Evolutionary conservation across 2,797 vertebrate species (phyloP).

Genomic region (Odontamblyopus lacepedii): DNA sequence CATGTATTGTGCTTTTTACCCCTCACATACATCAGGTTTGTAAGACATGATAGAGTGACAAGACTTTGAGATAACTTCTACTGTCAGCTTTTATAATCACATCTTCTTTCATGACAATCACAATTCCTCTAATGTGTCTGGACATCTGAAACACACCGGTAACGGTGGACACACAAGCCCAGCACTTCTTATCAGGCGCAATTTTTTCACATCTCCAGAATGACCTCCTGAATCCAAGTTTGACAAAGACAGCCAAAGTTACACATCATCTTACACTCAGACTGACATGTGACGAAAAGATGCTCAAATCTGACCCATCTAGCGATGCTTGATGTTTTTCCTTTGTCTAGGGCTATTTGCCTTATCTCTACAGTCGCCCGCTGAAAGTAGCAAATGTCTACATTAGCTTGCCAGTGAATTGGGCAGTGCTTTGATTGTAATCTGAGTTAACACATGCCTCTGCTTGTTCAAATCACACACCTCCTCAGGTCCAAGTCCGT

Average conservation of each 20-base stretch:
- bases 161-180: constrained; percentile 5
- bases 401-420: constrained; percentile 20
- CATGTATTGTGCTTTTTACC: neutral
- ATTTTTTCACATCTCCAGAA: neutral
- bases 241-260: neutral
- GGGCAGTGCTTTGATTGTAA: constrained; percentile 56
- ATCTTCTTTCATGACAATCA: constrained; percentile 45
- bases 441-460: constrained; percentile 60
- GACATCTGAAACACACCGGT: constrained; percentile 29
- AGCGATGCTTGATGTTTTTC: neutral
- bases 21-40: neutral
- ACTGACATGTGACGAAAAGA: neutral
- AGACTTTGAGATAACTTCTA: constrained; percentile 9
- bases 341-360: neutral
- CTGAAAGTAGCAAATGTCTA: constrained; percentile 17
- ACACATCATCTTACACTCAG: neutral
- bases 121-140: constrained; percentile 9
- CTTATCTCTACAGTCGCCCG: constrained; percentile 17
- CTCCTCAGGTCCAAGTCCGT: constrained; percentile 35
- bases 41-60: neutral
- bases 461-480: constrained; percentile 43
- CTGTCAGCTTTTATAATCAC: constrained; percentile 33
- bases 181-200: neutral
- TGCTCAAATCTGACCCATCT: neutral
- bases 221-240: too few relatives aligned